Evolutionary conservation across 1,140 invertebrate species (phyloP), one percentile per base, ranked within the genome.

Genomic region (Zaprionus lachaisei): DNA sequence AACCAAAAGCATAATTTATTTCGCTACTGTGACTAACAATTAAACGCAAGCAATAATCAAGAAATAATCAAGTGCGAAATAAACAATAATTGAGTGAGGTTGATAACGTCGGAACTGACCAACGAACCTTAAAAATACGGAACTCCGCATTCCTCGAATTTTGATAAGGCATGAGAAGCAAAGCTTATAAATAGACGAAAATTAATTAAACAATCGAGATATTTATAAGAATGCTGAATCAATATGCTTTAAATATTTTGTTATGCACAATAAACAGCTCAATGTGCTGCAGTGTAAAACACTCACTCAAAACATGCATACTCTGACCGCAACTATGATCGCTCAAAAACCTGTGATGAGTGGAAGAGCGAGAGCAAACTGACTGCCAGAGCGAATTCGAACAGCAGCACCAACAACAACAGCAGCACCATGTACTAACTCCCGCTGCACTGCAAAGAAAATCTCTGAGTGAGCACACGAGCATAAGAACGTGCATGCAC

Each of bases 251-350:
- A 17, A 37, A 56, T 7, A 24, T 24, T 57, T 20, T 12, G 14
- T 11, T 47, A 44, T 55, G 51, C 17, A 0, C 2, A 55, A 22
- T n/a, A 38, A 17, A 65, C 22, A 4, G 6, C 12, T n/a, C 14
- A 54, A 55, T 57, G 70, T 64, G n/a, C 28, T 11, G 24, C 60
- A 71, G 67, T 71, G 54, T 22, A 66, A 38, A 12, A 17, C 55
- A 12, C 34, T 20, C 31, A 34, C 9, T 34, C 31, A 34, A 34
- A 34, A 34, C 9, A 34, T 34, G 9, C 31, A 11, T 26, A 26
- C 26, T 28, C 60, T 56, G 34, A 41, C 64, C 64, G 26, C 56
- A 68, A 57, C 47, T 54, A 44, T 44, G 63, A 54, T 67, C 62
- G 58, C 38, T 55, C 58, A 72, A 65, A 64, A 54, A 38, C 22